These are phyloP conservation scores for Rhynchomys soricoides DNA, from an alignment of 2,113 vertebrate species.

Conservation along the genomic window DNA sequence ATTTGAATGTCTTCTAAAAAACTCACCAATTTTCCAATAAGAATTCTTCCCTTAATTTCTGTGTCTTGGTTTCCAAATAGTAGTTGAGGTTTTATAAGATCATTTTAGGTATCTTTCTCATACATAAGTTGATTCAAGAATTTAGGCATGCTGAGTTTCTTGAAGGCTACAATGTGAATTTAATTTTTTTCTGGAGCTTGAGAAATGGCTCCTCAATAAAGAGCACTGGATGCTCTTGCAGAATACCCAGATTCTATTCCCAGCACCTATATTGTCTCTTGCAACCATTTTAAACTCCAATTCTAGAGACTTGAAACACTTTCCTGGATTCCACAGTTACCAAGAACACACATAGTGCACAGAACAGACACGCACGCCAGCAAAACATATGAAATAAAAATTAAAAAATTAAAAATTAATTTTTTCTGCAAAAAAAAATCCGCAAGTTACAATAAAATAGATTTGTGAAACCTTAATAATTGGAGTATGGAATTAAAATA, in stretches of 20 bases:
- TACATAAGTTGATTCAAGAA: neutral
- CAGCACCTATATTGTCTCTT: neutral
- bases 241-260: neutral
- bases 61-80: neutral
- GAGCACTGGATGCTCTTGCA: neutral
- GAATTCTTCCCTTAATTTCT: conserved; percentile 35
- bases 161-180: neutral
- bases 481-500: neutral
- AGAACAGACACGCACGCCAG: neutral
- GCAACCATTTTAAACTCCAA: neutral
- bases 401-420: neutral
- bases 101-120: conserved; percentile 7
- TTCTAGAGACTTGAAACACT: neutral
- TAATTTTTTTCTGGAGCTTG: neutral
- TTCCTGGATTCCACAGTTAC: neutral
- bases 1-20: conserved; percentile 15
- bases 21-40: neutral
- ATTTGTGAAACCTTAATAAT: neutral
- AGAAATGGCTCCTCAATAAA: neutral
- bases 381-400: neutral
- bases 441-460: conserved; percentile 1
- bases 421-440: neutral
- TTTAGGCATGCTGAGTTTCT: neutral
- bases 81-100: neutral
- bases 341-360: neutral